These are phyloP conservation scores for Synanthedon formicaeformis DNA, from an alignment of 2,888 invertebrate species.

Conservation along the genomic window DNA sequence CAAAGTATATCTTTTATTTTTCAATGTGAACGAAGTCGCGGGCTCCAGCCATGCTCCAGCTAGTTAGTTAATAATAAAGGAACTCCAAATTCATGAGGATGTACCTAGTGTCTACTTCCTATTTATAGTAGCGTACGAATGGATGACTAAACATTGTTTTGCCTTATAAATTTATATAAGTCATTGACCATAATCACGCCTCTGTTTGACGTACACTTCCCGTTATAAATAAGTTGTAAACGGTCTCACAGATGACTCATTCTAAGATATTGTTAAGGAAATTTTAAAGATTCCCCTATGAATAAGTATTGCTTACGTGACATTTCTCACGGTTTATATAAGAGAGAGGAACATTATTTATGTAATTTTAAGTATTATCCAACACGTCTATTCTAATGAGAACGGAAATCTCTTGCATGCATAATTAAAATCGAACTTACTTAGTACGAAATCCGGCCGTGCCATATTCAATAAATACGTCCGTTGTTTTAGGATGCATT, in stretches of 20 bases:
- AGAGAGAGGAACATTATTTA: conserved; percentile 15
- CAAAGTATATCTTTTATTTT: too few species aligned
- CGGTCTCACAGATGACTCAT: conserved; percentile 49
- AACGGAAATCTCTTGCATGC: conserved; percentile 16
- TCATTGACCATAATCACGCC: conserved; percentile 51
- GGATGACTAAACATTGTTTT: conserved; percentile 30
- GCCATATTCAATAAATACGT: conserved; percentile 80
- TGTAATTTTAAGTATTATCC: conserved; percentile 4
- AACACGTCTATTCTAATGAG: conserved; percentile 13
- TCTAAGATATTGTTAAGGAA: conserved; percentile 16
- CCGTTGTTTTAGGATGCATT: conserved; percentile 79
- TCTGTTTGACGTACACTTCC: conserved; percentile 41
- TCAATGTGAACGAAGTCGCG: too few species aligned
- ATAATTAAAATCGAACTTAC: conserved; percentile 61
- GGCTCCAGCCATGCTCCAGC: too few species aligned
- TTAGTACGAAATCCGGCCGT: conserved; percentile 88
- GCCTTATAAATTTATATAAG: conserved; percentile 29
- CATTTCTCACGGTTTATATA: conserved; percentile 11
- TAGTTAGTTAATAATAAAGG: too few species aligned
- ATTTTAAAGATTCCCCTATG: not conserved
- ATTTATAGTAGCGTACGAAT: conserved; percentile 1
- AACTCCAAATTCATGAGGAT: too few species aligned
- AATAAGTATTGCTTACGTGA: conserved; percentile 32
- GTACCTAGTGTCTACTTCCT: not conserved
- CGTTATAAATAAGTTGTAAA: conserved; percentile 47